Evolutionary conservation across 2,113 vertebrate genomes (phyloP), one percentile per base, ranked within the genome.

Genomic region (Haemorhous mexicanus): DNA sequence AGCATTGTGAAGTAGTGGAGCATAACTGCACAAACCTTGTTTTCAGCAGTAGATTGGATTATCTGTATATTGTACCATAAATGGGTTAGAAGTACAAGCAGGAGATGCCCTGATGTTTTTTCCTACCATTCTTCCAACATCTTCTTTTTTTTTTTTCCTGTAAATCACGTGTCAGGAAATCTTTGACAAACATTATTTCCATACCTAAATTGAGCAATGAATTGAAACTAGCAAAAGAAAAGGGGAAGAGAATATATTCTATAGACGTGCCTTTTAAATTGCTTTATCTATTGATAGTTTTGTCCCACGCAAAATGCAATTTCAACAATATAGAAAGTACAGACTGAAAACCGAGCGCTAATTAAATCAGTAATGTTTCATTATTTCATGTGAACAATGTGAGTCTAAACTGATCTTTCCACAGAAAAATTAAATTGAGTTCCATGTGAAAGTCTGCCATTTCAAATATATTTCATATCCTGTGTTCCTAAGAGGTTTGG

Each of bases 341-440:
- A 93, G 93, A 37, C 89, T 91, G 94, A 97, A 96, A 97, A 93
- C 87, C 72, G 64, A 91, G 89, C 84, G 87, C 89, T 97, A 97
- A 97, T 98, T 97, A 97, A 97, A 98, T 98, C 97, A 98, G 95
- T 79, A 96, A 89, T 8, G 39, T 96, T 96, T 87, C 93, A 96
- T 97, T 96, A 93, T 96, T 96, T 96, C 95, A 85, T 76, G 79
- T 84, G 97, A 97, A 97, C 97, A 94, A 97, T 89, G 94, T 9
- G 1, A 63, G 74, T 93, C 93, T 90, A 62, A 88, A 97, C 84
- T 83, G 94, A 95, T 94, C 92, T 95, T 94, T 95, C 94, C 44
- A 17, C 59, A 52, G 72, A 97, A 96, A 97, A 97, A 97, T 97
- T 96, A 97, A 97, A 97, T 96, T 81, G 95, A 96, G 89, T 70